Evolutionary conservation across 2,888 invertebrate genomes (phyloP).

Genomic region (Melinaea marsaeus): DNA sequence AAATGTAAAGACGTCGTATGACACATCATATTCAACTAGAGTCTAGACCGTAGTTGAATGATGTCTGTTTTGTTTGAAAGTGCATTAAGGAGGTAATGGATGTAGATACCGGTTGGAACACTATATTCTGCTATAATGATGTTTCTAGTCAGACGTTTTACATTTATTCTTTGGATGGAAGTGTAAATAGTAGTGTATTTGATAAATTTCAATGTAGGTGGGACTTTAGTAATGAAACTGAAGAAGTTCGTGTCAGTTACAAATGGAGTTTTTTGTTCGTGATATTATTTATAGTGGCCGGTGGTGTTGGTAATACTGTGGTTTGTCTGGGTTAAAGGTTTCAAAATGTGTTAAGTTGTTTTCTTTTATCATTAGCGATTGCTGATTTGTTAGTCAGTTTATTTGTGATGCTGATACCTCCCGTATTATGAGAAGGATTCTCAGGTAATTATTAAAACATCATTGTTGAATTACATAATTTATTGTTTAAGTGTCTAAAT

Average conservation of each 20-base stretch:
- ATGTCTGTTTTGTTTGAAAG: slow-evolving; percentile 61
- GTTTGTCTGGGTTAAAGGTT: slow-evolving; percentile 93
- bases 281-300: slow-evolving; percentile 90
- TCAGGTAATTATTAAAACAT: slow-evolving; percentile 82
- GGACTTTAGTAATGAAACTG: slow-evolving; percentile 51
- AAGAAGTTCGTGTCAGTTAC: slow-evolving; percentile 60
- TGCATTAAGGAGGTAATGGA: slow-evolving; percentile 64
- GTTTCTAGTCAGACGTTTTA: slow-evolving; percentile 59
- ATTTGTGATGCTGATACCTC: slow-evolving; percentile 97
- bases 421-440: slow-evolving; percentile 88
- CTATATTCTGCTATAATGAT: slow-evolving; percentile 55
- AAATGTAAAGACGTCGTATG: slow-evolving; percentile 15
- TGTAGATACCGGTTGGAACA: slow-evolving; percentile 60
- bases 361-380: slow-evolving; percentile 93
- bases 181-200: slow-evolving; percentile 38
- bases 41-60: slow-evolving; percentile 64
- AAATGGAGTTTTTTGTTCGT: slow-evolving; percentile 92
- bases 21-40: slow-evolving; percentile 39
- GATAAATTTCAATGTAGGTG: slow-evolving; percentile 65
- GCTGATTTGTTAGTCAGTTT: slow-evolving; percentile 95
- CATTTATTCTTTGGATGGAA: slow-evolving; percentile 46
- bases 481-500: too few species aligned
- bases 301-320: slow-evolving; percentile 93
- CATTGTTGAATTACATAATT: background rate
- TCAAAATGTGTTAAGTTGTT: slow-evolving; percentile 97